Conservation (phyloP, 2,888 invertebrate species). For the Dolichomitus sp. region DNA sequence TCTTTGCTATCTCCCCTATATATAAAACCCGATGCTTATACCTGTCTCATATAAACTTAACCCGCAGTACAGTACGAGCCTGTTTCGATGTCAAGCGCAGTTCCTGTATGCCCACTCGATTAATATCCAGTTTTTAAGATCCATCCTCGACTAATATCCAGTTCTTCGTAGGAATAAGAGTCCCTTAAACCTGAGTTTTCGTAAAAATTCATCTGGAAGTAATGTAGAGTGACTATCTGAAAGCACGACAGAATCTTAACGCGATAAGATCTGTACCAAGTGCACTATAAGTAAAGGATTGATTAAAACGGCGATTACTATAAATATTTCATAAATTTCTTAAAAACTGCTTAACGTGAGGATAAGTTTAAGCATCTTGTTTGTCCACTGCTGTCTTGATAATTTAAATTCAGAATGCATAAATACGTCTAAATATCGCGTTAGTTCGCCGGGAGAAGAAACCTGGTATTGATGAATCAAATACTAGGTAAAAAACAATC, state of each 20-base stretch:
- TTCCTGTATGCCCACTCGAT: conserved; percentile 31
- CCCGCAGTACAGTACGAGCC: conserved; percentile 21
- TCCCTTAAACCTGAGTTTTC: conserved; percentile 23
- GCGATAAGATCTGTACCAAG: not conserved
- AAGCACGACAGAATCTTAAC: conserved; percentile 1
- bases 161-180: not conserved
- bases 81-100: conserved; percentile 27
- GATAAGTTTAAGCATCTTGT: not conserved
- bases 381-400: too few species aligned
- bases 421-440: not conserved
- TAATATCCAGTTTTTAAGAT: conserved; percentile 14
- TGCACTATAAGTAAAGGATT: not conserved
- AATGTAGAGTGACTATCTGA: conserved; percentile 11
- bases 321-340: not conserved
- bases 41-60: conserved; percentile 23
- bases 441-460: not conserved
- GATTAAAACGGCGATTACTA: not conserved
- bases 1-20: conserved; percentile 72
- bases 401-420: not conserved
- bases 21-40: conserved; percentile 29
- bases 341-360: not conserved
- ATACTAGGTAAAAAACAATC: too few species aligned
- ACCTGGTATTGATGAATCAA: too few species aligned
- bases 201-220: conserved; percentile 9
- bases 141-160: conserved; percentile 7